Conservation (phyloP, 2,888 invertebrate genomes). For the Ormyrus pomaceus region DNA sequence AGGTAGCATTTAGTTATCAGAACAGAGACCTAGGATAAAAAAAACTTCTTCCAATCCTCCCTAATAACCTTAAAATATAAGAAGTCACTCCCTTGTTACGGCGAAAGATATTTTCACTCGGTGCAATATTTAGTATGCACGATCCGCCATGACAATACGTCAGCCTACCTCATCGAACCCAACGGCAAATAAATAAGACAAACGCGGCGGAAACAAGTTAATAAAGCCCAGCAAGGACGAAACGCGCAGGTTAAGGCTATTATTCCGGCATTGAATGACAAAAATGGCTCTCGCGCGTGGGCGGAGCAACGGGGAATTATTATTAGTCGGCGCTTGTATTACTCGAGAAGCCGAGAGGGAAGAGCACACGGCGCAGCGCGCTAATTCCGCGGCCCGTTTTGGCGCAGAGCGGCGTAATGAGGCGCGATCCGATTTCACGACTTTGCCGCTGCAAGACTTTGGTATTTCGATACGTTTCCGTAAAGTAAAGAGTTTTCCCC, state of each 20-base stretch:
- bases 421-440: constrained; percentile 49
- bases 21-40: too few species aligned
- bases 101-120: too few species aligned
- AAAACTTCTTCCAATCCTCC: too few species aligned
- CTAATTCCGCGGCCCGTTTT: constrained; percentile 23
- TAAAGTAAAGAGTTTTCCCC: constrained; percentile 24
- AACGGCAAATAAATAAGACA: too few species aligned
- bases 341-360: background rate
- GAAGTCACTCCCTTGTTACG: too few species aligned
- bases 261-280: background rate
- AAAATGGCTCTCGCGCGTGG: background rate
- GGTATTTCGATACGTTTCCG: constrained; percentile 49
- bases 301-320: background rate
- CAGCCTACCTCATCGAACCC: too few species aligned
- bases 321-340: constrained; percentile 5
- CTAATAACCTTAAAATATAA: too few species aligned
- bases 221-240: background rate
- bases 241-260: background rate
- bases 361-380: background rate
- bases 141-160: too few species aligned
- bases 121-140: too few species aligned
- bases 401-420: constrained; percentile 21
- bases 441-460: constrained; percentile 21
- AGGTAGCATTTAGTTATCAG: too few species aligned
- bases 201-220: background rate